phyloP scores from a whole-genome alignment of 2,797 vertebrate species.

The Amblyraja radiata region DNA sequence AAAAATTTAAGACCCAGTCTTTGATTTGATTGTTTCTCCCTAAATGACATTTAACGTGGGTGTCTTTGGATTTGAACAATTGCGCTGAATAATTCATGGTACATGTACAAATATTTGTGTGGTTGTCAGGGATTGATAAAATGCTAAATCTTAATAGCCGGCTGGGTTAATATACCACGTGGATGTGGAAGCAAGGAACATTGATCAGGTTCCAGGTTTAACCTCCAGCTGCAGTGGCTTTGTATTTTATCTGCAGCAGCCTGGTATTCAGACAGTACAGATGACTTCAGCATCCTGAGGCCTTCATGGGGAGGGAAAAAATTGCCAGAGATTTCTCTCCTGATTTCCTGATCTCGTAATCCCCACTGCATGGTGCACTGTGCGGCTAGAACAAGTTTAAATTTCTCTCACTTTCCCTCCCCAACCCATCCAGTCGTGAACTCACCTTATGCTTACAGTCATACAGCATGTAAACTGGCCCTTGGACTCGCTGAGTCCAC shows the following conservation, averaged over 20 bases:
- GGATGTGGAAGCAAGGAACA: background rate
- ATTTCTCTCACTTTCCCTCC: background rate
- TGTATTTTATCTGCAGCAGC: background rate
- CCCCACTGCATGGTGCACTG: background rate
- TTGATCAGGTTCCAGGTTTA: background rate
- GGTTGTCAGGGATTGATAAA: conserved; percentile 2
- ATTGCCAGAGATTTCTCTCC: conserved; percentile 16
- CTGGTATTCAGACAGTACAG: conserved; percentile 9
- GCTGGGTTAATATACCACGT: background rate
- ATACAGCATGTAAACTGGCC: too few species aligned
- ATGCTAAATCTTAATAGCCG: background rate
- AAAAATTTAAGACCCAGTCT: background rate
- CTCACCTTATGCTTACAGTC: too few species aligned
- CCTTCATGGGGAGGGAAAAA: background rate
- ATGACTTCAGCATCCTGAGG: background rate
- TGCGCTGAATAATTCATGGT: background rate
- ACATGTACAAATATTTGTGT: background rate
- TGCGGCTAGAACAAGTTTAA: background rate
- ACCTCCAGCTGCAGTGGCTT: background rate
- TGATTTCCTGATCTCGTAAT: conserved; percentile 22
- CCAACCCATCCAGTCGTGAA: background rate
- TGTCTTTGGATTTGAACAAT: background rate
- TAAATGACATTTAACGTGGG: background rate
- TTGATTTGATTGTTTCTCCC: background rate
- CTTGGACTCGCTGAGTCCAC: too few species aligned